Evolutionary conservation across 2,888 invertebrate species (phyloP), one percentile per base, ranked within the genome.

Genomic region (Osedax frankpressi): DNA sequence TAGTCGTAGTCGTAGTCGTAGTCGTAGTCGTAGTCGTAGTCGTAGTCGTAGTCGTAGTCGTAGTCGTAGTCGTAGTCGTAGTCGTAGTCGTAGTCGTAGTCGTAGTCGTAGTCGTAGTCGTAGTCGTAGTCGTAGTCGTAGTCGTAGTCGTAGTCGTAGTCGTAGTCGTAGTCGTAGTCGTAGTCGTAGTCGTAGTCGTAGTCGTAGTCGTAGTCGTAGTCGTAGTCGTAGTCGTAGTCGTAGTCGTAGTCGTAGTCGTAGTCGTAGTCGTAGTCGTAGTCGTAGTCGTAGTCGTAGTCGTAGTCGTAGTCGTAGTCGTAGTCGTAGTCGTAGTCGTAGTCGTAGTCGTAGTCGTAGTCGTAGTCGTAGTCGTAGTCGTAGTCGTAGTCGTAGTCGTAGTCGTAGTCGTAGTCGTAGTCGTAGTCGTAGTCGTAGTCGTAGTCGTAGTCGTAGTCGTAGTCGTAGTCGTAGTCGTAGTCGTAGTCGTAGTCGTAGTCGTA

Each of bases 361-460:
- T 44, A 44, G 44, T 44, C 6, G 19, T 44, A 44, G 44, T 44
- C 6, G 44, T 44, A 44, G 44, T 44, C 6, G 44, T 44, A 44
- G 44, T 44, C 6, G 44, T 44, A 44, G 44, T 44, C 6, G 44
- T 44, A 44, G 44, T 44, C 6, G 44, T 44, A 44, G 44, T 44
- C 6, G 44, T 44, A 44, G 65, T 65, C 11, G 65, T 65, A 65
- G 65, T 65, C 11, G 65, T 65, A 65, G 65, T n/a, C 0, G 1
- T n/a, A 65, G 65, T 65, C 11, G 65, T 65, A 65, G 65, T 65
- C 11, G 1, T 65, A 65, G 65, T 65, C 11, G 65, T 65, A 65
- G 65, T 65, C 11, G 65, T 65, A 65, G 65, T 65, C 11, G 65
- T 65, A 65, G 65, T 65, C 11, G 65, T 65, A 65, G 65, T 65